A percentile compares a stretch with the other conserved stretches of the same genome.
These are phyloP conservation scores for Pogonomyrmex californicus DNA, from an alignment of 1,140 invertebrate genomes.

Conservation along the genomic window DNA sequence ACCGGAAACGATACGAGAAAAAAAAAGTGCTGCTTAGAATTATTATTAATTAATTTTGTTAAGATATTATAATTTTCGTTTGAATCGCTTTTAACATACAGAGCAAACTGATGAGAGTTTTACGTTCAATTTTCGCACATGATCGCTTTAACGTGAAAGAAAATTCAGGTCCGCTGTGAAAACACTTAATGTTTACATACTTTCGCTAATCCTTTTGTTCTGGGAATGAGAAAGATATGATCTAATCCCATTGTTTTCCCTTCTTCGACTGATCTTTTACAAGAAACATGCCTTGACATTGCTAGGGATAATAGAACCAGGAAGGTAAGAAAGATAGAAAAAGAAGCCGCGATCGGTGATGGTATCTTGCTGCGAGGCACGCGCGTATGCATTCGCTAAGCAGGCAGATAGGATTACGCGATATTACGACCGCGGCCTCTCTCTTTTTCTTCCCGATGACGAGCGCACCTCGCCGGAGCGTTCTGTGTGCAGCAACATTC, in stretches of 20 bases:
- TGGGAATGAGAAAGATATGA: slow-evolving; percentile 22
- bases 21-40: neutral
- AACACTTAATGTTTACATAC: neutral
- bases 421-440: slow-evolving; percentile 54
- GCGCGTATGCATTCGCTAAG: slow-evolving; percentile 47
- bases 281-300: slow-evolving; percentile 6
- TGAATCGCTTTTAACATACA: neutral
- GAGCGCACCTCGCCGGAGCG: neutral
- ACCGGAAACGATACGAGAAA: neutral
- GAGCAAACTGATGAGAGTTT: neutral
- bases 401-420: slow-evolving; percentile 64
- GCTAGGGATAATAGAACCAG: slow-evolving; percentile 31
- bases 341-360: slow-evolving; percentile 24
- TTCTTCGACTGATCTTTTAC: neutral
- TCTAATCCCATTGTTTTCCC: slow-evolving; percentile 13
- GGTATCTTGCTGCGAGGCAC: slow-evolving; percentile 25
- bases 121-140: neutral
- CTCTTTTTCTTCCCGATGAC: neutral
- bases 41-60: too few species aligned
- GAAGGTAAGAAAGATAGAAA: neutral
- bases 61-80: neutral
- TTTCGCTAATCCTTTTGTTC: neutral
- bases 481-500: slow-evolving; percentile 63
- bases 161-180: neutral
- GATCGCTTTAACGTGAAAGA: neutral